Base-by-base conservation (phyloP, 2,888 invertebrate genomes). In the Molanna angustata region DNA sequence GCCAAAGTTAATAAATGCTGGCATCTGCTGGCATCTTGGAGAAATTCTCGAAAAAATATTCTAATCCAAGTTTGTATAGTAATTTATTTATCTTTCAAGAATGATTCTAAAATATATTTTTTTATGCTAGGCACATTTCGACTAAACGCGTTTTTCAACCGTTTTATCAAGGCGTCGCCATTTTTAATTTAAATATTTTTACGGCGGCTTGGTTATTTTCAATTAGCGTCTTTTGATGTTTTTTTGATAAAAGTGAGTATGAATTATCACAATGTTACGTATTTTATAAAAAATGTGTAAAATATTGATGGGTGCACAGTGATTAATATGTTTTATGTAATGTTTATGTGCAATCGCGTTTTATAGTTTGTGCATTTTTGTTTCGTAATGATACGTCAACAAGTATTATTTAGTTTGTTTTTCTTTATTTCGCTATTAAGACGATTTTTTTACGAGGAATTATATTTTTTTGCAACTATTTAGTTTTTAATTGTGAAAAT, bases 151-250 rank as follows among this genome's bases (percentile, higher is more conserved):
- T 31, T 42, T 37, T 41, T 41, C 21, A 42, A 42, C 49, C 49
- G 49, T 49, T 49, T 49, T 43, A 43, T 42, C 42, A 42, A 49
- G 42, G 49, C 45, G 54, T 46, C 50, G 54, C 54, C 54, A 54
- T 54, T 49, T 54, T 54, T 46, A 46, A 49, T 54, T 54, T 54
- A 32, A 54, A 54, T 54, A 17, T 27, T 27, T 27, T 27, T 27
- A 11, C 27, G 6, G 4, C 11, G 11, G 27, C 27, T 27, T 27
- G 27, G 11, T 4, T 27, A n/a, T 27, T 27, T 27, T 27, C 27
- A 27, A 11, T 27, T 7, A 11, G 27, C 27, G 27, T 27, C 27
- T 27, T 11, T 4, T 27, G 11, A 27, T 27, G 11, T 27, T 27
- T 27, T 27, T 27, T 27, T 27, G 11, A 7, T 27, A 11, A 11